Conservation (phyloP, 2,888 invertebrate genomes). For the Agonopterix alstromeriana region DNA sequence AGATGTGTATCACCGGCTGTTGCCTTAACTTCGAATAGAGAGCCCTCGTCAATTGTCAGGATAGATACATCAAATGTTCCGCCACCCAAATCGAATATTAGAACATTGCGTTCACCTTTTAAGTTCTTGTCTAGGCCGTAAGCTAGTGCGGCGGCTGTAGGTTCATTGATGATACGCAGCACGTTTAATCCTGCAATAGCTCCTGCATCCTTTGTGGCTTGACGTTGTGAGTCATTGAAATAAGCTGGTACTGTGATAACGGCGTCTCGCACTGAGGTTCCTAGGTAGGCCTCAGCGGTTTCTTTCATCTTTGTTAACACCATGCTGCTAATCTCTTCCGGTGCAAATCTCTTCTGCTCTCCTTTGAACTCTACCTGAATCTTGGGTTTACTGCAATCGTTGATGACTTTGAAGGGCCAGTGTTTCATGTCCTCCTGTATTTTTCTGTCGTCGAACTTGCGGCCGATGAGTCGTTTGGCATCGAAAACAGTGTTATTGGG, state of each 20-base stretch:
- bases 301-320: slow-evolving; percentile 75
- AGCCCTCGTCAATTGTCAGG: slow-evolving; percentile 86
- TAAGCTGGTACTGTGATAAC: slow-evolving; percentile 90
- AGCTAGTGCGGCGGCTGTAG: slow-evolving; percentile 84
- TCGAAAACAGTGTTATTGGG: slow-evolving; percentile 85
- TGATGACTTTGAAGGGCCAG: slow-evolving; percentile 88
- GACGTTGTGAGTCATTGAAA: slow-evolving; percentile 84
- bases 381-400: slow-evolving; percentile 80
- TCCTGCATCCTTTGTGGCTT: slow-evolving; percentile 91
- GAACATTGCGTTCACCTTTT: slow-evolving; percentile 78
- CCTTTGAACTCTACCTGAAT: slow-evolving; percentile 82
- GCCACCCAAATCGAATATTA: slow-evolving; percentile 81
- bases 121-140: slow-evolving; percentile 84
- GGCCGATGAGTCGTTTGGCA: slow-evolving; percentile 86
- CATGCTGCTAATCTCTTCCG: slow-evolving; percentile 85
- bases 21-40: slow-evolving; percentile 85
- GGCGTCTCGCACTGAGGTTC: slow-evolving; percentile 80
- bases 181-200: slow-evolving; percentile 86
- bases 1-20: slow-evolving; percentile 91
- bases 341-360: slow-evolving; percentile 79
- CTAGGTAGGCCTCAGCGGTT: slow-evolving; percentile 84
- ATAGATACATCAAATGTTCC: slow-evolving; percentile 90
- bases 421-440: slow-evolving; percentile 88
- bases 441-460: slow-evolving; percentile 84
- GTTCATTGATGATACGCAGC: slow-evolving; percentile 89